phyloP scores from a whole-genome alignment of 2,888 invertebrate species.

The Tiphia femorata region DNA sequence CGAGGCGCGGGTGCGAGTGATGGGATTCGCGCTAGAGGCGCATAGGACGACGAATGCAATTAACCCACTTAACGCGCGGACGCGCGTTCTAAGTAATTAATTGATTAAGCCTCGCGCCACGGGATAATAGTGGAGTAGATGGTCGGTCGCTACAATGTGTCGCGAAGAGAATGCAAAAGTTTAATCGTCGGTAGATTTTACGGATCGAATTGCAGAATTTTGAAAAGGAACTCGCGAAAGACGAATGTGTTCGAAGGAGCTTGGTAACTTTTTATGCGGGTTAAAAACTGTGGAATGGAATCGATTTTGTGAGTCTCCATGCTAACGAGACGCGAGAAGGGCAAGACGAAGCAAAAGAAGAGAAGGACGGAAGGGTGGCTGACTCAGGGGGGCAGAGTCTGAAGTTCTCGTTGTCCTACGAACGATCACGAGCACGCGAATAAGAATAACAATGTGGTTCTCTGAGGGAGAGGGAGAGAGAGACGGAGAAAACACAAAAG shows the following conservation, averaged over 20 bases:
- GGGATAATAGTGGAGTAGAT: too few species aligned
- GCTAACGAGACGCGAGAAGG: too few species aligned
- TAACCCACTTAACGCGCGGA: constrained; percentile 36
- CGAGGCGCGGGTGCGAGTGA: neutral
- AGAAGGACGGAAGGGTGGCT: neutral
- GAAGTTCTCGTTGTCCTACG: neutral
- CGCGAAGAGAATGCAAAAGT: too few species aligned
- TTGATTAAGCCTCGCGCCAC: constrained; percentile 41
- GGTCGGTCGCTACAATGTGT: too few species aligned
- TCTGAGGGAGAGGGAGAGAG: too few species aligned
- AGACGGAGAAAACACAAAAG: too few species aligned
- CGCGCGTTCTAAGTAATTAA: constrained; percentile 40
- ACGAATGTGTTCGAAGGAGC: too few species aligned
- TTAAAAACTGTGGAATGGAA: neutral
- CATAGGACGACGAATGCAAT: constrained; percentile 34
- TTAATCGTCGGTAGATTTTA: too few species aligned
- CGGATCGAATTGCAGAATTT: too few species aligned
- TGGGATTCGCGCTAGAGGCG: neutral
- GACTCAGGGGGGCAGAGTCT: neutral
- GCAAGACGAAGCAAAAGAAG: neutral
- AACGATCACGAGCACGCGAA: neutral
- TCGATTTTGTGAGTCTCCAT: neutral
- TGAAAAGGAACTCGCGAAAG: too few species aligned
- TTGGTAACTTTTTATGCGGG: neutral
- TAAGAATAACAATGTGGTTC: too few species aligned